Evolutionary conservation across 2,888 invertebrate genomes (phyloP), one percentile per base, ranked within the genome.

Genomic region (Thecocarcelia acutangulata): DNA sequence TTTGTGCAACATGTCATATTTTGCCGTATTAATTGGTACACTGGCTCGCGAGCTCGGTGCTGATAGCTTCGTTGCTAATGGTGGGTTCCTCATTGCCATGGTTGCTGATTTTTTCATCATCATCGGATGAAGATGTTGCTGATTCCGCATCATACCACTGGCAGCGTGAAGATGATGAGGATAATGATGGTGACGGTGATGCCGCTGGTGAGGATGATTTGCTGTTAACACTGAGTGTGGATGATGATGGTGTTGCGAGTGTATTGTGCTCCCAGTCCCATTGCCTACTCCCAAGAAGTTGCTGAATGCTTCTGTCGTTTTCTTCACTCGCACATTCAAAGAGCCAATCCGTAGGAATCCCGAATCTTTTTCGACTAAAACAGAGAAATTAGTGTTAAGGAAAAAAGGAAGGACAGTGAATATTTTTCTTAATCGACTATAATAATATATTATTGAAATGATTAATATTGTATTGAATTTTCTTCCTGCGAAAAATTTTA

Each of bases 271-370:
- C 92, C 88, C 90, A 86, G 87, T 89, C 86, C 95, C 87, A 87
- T 86, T 87, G 83, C 95, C 96, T 86, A 96, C 96, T 83, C 96
- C 97, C 86, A 97, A 92, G 90, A 97, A 96, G 90, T 96, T 95
- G 91, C 96, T 97, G 92, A 97, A 96, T 19, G 97, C 97, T 90
- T 97, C 97, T 76, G 97, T 97, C 59, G 97, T 97, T 91, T 96
- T 96, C 92, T 97, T 97, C 87, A 97, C 97, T 88, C 97, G 94
- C 59, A 97, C 97, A 92, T 97, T 97, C 90, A 97, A 92, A 19
- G 97, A 97, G 87, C 97, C 97, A 92, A 97, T 97, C 88, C 97
- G 94, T 85, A 97, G 94, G 91, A 97, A 97, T 86, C 96, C 95
- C 91, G 94, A 93, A 92, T 97, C 97, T 93, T 96, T 96, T 92